phyloP scores from a whole-genome alignment of 1,140 invertebrate genomes.

The Drosophila repletoides region DNA sequence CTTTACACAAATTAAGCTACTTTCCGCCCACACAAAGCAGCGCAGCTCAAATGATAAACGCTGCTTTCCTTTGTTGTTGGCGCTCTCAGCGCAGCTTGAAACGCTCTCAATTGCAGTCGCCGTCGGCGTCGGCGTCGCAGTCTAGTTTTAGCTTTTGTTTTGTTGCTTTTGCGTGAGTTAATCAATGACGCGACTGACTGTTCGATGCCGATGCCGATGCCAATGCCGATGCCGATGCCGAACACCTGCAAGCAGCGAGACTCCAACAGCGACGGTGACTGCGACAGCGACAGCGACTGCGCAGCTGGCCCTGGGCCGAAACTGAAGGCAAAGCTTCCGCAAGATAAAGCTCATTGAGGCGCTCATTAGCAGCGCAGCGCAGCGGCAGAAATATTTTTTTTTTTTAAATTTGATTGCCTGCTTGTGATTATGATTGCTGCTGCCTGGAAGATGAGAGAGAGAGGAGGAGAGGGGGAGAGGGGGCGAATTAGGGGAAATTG shows the following conservation, averaged over 20 bases:
- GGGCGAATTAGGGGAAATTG: background rate
- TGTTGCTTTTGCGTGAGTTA: slow-evolving; percentile 44
- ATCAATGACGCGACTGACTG: slow-evolving; percentile 75
- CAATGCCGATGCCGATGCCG: slow-evolving; percentile 19
- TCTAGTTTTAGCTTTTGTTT: slow-evolving; percentile 60
- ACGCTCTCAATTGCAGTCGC: slow-evolving; percentile 7
- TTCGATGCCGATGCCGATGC: no score
- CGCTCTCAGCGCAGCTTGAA: background rate
- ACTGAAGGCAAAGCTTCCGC: slow-evolving; percentile 52
- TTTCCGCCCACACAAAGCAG: background rate
- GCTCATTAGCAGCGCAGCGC: slow-evolving; percentile 55
- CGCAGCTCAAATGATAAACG: no score
- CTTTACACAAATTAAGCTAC: no score
- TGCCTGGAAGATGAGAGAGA: background rate
- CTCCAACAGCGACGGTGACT: background rate
- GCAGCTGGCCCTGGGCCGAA: slow-evolving; percentile 36
- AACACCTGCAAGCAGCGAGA: slow-evolving; percentile 64
- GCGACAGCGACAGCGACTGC: slow-evolving; percentile 21
- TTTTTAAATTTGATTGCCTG: slow-evolving; percentile 72
- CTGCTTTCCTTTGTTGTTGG: background rate
- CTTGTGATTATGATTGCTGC: slow-evolving; percentile 64
- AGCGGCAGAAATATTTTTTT: slow-evolving; percentile 33
- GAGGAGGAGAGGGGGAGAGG: background rate
- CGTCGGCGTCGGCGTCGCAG: slow-evolving; percentile 14
- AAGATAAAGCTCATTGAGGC: slow-evolving; percentile 54